phyloP scores from a whole-genome alignment of 2,888 invertebrate species.

The Oasisia sp. region DNA sequence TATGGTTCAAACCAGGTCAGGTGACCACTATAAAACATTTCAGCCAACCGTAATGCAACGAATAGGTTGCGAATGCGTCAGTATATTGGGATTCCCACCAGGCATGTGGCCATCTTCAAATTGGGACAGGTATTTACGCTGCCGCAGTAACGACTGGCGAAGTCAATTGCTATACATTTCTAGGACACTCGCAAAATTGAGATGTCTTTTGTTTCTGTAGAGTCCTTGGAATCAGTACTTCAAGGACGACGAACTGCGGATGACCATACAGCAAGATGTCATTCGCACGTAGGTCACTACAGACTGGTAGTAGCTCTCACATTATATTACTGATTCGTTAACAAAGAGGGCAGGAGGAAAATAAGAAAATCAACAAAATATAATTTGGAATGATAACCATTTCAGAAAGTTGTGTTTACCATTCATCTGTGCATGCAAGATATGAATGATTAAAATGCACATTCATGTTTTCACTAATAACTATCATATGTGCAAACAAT shows the following conservation, averaged over 20 bases:
- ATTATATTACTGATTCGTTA: neutral
- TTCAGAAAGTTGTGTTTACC: neutral
- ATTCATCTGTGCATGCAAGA: neutral
- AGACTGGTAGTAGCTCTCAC: neutral
- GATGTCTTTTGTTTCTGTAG: conserved; percentile 67
- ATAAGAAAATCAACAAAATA: neutral
- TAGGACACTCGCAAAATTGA: too few relatives aligned
- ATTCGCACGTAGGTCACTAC: conserved; percentile 72
- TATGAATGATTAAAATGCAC: too few relatives aligned
- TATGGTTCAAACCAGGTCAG: too few relatives aligned
- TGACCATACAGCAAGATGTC: conserved; percentile 83
- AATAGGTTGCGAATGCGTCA: too few relatives aligned
- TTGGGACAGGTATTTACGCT: too few relatives aligned
- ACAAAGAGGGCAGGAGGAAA: neutral
- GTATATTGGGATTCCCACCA: too few relatives aligned
- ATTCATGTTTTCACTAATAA: too few relatives aligned
- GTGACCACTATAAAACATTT: too few relatives aligned
- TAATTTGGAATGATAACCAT: neutral
- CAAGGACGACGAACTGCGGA: conserved; percentile 80
- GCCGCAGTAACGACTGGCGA: too few relatives aligned
- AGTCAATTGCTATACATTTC: too few relatives aligned
- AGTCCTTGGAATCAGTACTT: conserved; percentile 88
- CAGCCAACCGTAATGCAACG: too few relatives aligned
- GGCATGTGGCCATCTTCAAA: too few relatives aligned
- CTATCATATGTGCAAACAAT: neutral